Evolutionary conservation across 64 coral and sea anemone species (phyloP), one percentile per base, ranked within the genome.

Genomic region (Porites australiensis): DNA sequence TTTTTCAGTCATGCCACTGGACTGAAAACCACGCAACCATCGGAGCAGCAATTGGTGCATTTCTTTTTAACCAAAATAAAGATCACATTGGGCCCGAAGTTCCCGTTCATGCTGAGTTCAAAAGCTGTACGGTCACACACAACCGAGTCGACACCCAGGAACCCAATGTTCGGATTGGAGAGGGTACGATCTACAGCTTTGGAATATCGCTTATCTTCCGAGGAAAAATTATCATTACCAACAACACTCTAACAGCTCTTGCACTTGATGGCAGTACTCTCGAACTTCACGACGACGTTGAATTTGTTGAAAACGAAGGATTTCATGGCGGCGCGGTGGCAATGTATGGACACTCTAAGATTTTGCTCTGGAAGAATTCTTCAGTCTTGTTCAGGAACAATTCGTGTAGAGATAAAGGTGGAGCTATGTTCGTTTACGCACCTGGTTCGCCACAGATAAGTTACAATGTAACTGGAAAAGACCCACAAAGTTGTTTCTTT

Each of bases 181-280:
- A 82, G 37, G 94, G 94, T 15, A 83, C 94, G 70, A 87, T 96
- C 66, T 96, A 92, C 58, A 91, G 77, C 69, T 54, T 88, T 14
- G 55, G 86, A 69, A 89, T 96, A 49, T 79, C 94, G 81, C 62
- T 96, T 75, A 77, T 89, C 44, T 88, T 88, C 49, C 66, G 83
- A 63, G 83, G 76, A 27, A 92, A 88, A n/a, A 87, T 83, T 6
- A 53, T 45, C 52, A 88, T 92, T 75, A 20, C 67, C 37, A 66
- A 96, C 82, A 96, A 96, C 68, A 88, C 57, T 69, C 67, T 88
- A 18, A 96, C 75, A 47, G 89, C 94, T 46, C 67, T 96, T n/a
- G 83, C 58, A 2, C 69, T 96, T 46, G 94, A 96, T 66, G 87
- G 89, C 5, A 83, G 83, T 13, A 75, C 84, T 6, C 58, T 89